Conservation (phyloP, 2,888 invertebrate species). For the Clivina fossor region DNA sequence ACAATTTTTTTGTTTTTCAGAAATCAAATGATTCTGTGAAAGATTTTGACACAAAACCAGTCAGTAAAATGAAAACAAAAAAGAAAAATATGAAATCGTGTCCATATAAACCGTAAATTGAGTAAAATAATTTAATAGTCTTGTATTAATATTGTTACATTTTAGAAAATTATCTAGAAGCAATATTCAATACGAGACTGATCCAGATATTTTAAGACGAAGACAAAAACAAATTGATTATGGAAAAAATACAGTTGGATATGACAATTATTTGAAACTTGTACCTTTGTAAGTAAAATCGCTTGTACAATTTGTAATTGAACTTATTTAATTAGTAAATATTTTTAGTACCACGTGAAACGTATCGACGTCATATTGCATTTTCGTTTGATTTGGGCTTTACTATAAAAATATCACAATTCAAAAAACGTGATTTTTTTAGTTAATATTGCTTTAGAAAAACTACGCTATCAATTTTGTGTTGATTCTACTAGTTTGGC, state of each 20-base stretch:
- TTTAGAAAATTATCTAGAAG: slow-evolving; percentile 36
- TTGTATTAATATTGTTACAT: slow-evolving; percentile 34
- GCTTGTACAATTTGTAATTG: too few relatives aligned
- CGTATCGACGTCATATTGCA: too few relatives aligned
- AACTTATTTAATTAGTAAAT: too few relatives aligned
- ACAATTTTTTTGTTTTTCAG: too few relatives aligned
- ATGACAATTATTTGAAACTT: slow-evolving; percentile 69
- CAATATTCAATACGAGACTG: slow-evolving; percentile 73
- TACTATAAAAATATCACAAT: too few relatives aligned
- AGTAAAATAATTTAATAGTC: too few relatives aligned
- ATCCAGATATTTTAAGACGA: slow-evolving; percentile 69
- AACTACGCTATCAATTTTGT: too few relatives aligned
- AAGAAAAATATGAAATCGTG: slow-evolving; percentile 18
- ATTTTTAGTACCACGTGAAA: too few relatives aligned
- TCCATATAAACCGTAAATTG: slow-evolving; percentile 29
- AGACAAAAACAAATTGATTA: slow-evolving; percentile 94
- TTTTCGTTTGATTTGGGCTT: too few relatives aligned
- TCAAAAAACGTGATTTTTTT: slow-evolving; percentile 2
- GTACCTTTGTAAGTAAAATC: slow-evolving; percentile 67
- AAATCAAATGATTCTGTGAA: slow-evolving; percentile 16
- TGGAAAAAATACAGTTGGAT: slow-evolving; percentile 89
- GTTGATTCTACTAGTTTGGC: too few relatives aligned
- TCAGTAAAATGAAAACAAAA: slow-evolving; percentile 11
- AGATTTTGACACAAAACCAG: background rate
- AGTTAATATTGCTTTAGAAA: too few relatives aligned